Evolutionary conservation across 2,797 vertebrate genomes (phyloP).

Genomic region (Staurois parvus): DNA sequence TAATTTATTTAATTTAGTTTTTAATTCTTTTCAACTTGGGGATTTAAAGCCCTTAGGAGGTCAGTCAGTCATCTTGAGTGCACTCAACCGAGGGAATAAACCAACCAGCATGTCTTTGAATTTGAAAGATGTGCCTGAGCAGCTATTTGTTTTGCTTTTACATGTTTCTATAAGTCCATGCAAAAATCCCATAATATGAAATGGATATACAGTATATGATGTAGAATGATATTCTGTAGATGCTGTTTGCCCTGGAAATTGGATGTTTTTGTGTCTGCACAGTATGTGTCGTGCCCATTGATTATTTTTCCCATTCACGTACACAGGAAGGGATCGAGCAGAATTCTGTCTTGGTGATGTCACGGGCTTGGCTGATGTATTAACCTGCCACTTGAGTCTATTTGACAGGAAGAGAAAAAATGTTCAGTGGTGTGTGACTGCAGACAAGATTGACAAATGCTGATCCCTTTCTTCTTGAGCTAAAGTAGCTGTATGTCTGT

Average conservation of each 20-base stretch:
- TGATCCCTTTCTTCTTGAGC: constrained; percentile 17
- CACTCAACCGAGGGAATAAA: too few relatives aligned
- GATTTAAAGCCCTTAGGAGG: too few relatives aligned
- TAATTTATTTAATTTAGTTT: too few relatives aligned
- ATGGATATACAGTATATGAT: not conserved
- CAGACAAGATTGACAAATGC: constrained; percentile 31
- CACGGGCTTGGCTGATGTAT: constrained; percentile 10
- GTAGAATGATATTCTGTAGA: not conserved
- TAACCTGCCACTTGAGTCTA: constrained; percentile 28
- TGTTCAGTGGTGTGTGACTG: constrained; percentile 26
- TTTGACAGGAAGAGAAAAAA: constrained; percentile 14
- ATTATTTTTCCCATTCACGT: constrained; percentile 4
- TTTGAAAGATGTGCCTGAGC: not conserved
- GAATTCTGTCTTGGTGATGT: constrained; percentile 2
- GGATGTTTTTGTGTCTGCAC: not conserved
- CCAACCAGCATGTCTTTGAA: too few relatives aligned
- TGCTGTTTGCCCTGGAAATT: not conserved
- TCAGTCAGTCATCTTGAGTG: too few relatives aligned
- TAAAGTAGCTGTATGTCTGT: not conserved
- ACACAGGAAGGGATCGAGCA: not conserved
- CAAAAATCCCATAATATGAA: not conserved
- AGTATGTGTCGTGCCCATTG: not conserved
- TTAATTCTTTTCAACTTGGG: too few relatives aligned
- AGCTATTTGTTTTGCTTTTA: not conserved
- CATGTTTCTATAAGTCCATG: not conserved